Percentiles rank a stretch among this genome's conserved stretches.
These are phyloP conservation scores for Melieria picta DNA, from an alignment of 2,888 invertebrate genomes.

Conservation along the genomic window DNA sequence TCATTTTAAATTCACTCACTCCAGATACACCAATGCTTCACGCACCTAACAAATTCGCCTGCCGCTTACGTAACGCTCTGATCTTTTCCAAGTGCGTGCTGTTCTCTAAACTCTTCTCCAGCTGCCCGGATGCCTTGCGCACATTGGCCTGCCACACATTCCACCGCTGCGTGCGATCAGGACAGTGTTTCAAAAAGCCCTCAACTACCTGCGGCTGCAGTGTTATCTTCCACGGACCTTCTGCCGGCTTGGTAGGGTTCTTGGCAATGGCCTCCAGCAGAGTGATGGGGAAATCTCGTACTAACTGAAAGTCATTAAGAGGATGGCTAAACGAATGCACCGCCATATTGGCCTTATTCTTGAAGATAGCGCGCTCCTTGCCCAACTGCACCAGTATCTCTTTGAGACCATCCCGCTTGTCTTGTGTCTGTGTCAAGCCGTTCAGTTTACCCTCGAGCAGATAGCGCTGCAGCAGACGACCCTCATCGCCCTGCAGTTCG, in stretches of 20 bases:
- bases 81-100: slow-evolving; percentile 83
- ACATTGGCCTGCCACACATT: slow-evolving; percentile 86
- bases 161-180: slow-evolving; percentile 80
- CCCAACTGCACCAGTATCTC: slow-evolving; percentile 69
- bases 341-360: slow-evolving; percentile 74
- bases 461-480: slow-evolving; percentile 79
- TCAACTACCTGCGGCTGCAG: slow-evolving; percentile 78
- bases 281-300: slow-evolving; percentile 79
- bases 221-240: slow-evolving; percentile 87
- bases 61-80: slow-evolving; percentile 73
- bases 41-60: slow-evolving; percentile 76
- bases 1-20: too few relatives aligned
- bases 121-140: slow-evolving; percentile 73
- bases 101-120: slow-evolving; percentile 74
- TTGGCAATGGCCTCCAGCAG: slow-evolving; percentile 74
- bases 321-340: slow-evolving; percentile 75
- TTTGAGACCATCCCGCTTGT: slow-evolving; percentile 69
- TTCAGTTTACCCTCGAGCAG: slow-evolving; percentile 84
- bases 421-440: slow-evolving; percentile 76
- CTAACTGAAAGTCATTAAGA: slow-evolving; percentile 73
- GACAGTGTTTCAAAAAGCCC: slow-evolving; percentile 86
- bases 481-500: slow-evolving; percentile 63
- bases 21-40: background rate
- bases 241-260: slow-evolving; percentile 70
- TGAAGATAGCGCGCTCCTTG: slow-evolving; percentile 72